Percentiles rank a stretch among this genome's conserved stretches.
These are phyloP conservation scores for Lordiphosa stackelbergi DNA, from an alignment of 1,140 invertebrate genomes.

Conservation along the genomic window DNA sequence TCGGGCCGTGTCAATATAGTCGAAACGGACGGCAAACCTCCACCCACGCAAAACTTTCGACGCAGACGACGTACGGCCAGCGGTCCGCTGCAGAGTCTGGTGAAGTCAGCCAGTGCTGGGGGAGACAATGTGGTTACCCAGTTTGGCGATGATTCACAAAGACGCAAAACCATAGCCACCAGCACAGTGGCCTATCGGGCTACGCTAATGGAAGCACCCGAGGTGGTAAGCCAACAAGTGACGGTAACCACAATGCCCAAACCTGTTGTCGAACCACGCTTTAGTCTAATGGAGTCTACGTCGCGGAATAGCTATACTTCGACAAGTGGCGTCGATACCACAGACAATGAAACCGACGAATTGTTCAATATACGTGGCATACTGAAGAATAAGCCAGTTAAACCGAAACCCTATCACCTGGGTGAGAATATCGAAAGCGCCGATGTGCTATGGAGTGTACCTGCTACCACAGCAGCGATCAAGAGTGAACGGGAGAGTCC, in stretches of 20 bases:
- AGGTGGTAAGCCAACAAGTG: conserved; percentile 50
- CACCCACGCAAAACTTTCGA: conserved; percentile 87
- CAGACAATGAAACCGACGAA: conserved; percentile 77
- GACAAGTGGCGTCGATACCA: conserved; percentile 76
- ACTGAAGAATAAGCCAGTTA: conserved; percentile 84
- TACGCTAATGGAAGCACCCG: conserved; percentile 61
- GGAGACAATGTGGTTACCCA: conserved; percentile 43
- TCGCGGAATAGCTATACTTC: conserved; percentile 64
- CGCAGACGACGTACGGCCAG: conserved; percentile 80
- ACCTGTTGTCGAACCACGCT: conserved; percentile 39
- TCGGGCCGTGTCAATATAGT: conserved; percentile 90
- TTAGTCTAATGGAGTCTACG: conserved; percentile 49
- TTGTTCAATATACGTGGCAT: conserved; percentile 82
- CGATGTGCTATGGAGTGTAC: conserved; percentile 78
- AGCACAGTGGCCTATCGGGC: conserved; percentile 64
- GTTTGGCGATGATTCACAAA: conserved; percentile 60
- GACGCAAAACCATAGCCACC: conserved; percentile 45
- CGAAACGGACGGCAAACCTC: conserved; percentile 90
- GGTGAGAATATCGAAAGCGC: conserved; percentile 80
- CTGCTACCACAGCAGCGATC: conserved; percentile 10
- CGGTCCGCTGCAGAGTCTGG: conserved; percentile 62
- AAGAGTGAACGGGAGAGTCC: conserved; percentile 45
- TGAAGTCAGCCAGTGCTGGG: conserved; percentile 55
- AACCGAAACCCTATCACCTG: conserved; percentile 83
- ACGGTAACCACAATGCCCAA: conserved; percentile 53